Conservation (phyloP, 2,888 invertebrate species). For the Ctena decussata region DNA sequence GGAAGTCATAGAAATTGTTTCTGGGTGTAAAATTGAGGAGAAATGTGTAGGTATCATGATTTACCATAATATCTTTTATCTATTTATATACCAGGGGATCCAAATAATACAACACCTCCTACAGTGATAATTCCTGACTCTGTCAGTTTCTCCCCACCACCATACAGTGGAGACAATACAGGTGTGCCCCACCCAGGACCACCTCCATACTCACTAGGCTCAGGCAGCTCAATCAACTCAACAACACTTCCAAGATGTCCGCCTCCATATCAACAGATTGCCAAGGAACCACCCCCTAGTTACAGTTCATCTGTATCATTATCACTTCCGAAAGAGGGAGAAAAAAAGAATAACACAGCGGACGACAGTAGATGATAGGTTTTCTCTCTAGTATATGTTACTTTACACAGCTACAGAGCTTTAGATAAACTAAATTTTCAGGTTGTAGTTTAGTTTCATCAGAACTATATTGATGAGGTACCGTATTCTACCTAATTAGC, state of each 20-base stretch:
- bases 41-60: too few species aligned
- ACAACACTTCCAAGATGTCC: conserved; percentile 55
- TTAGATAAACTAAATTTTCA: too few species aligned
- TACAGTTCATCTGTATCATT: conserved; percentile 28
- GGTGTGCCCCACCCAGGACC: conserved; percentile 64
- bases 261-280: conserved; percentile 53
- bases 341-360: neutral
- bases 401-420: too few species aligned
- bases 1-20: too few species aligned
- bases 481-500: too few species aligned
- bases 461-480: too few species aligned
- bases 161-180: conserved; percentile 58
- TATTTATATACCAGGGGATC: conserved; percentile 42
- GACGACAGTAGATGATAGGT: neutral
- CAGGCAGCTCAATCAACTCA: conserved; percentile 63
- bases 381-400: neutral
- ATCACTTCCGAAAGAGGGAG: neutral
- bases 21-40: too few species aligned
- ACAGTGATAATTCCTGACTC: conserved; percentile 46
- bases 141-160: conserved; percentile 54
- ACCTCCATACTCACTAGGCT: conserved; percentile 61
- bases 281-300: conserved; percentile 55
- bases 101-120: neutral
- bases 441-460: too few species aligned
- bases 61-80: too few species aligned